Conservation (phyloP, 2,888 invertebrate species). For the Drosophila ustulata region DNA sequence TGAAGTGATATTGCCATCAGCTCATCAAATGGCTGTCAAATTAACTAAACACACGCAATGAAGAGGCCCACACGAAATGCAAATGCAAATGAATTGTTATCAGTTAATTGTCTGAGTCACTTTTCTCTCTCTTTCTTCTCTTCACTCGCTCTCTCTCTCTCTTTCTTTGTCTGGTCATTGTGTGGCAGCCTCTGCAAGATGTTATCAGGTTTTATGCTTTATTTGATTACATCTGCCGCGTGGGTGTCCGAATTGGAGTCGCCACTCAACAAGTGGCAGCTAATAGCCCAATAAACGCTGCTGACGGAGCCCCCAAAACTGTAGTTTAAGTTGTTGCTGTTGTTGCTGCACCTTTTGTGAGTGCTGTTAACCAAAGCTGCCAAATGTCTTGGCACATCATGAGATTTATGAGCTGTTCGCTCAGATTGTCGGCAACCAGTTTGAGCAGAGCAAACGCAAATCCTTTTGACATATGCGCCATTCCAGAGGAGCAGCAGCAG, state of each 20-base stretch:
- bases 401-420: conserved; percentile 50
- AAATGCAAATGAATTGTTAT: conserved; percentile 77
- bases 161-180: neutral
- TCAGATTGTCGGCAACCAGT: conserved; percentile 44
- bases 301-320: conserved; percentile 22
- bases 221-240: conserved; percentile 54
- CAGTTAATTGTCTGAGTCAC: conserved; percentile 57
- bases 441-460: conserved; percentile 49
- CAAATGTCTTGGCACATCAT: conserved; percentile 58
- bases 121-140: conserved; percentile 8
- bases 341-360: conserved; percentile 27
- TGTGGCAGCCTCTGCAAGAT: conserved; percentile 31
- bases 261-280: conserved; percentile 74
- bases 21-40: conserved; percentile 70
- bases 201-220: conserved; percentile 64
- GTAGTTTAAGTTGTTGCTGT: neutral
- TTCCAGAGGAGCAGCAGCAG: conserved; percentile 24
- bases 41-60: conserved; percentile 64
- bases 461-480: conserved; percentile 65
- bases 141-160: neutral
- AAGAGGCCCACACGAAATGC: conserved; percentile 60
- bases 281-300: conserved; percentile 74
- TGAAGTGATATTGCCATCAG: conserved; percentile 31
- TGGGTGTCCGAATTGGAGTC: conserved; percentile 63
- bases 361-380: conserved; percentile 31